Conservation (phyloP, 2,113 vertebrate genomes). For the Clarias batrachus region DNA sequence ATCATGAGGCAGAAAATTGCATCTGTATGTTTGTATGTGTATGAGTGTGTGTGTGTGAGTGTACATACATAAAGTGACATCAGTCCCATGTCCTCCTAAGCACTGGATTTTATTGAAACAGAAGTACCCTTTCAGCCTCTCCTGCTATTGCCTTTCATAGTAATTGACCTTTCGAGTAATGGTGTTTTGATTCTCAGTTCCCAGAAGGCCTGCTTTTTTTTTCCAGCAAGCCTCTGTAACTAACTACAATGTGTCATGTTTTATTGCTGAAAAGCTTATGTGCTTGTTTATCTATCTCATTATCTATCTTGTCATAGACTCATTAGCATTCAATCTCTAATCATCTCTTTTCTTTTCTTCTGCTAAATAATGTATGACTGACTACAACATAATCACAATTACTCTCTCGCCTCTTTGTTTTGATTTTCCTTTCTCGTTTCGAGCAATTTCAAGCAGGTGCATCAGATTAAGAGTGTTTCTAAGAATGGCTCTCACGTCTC, state of each 20-base stretch:
- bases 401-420: slow-evolving; percentile 26
- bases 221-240: slow-evolving; percentile 28
- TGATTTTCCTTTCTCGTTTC: slow-evolving; percentile 34
- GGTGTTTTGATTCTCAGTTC: slow-evolving; percentile 34
- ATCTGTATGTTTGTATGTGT: not conserved
- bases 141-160: slow-evolving; percentile 44
- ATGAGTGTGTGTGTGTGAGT: slow-evolving; percentile 9
- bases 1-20: too few relatives aligned
- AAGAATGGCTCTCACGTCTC: slow-evolving; percentile 25
- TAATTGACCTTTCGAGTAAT: slow-evolving; percentile 49
- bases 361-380: slow-evolving; percentile 40
- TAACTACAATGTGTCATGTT: slow-evolving; percentile 22
- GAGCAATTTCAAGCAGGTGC: slow-evolving; percentile 30
- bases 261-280: slow-evolving; percentile 38
- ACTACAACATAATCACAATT: slow-evolving; percentile 43
- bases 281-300: slow-evolving; percentile 54
- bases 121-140: slow-evolving; percentile 24
- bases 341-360: slow-evolving; percentile 34
- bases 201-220: slow-evolving; percentile 22
- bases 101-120: slow-evolving; percentile 25
- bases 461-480: slow-evolving; percentile 35
- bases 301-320: slow-evolving; percentile 33
- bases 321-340: slow-evolving; percentile 37
- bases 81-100: not conserved
- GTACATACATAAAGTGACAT: not conserved